Conservation (phyloP, 1,140 invertebrate species). For the Drosophila kepulauana region DNA sequence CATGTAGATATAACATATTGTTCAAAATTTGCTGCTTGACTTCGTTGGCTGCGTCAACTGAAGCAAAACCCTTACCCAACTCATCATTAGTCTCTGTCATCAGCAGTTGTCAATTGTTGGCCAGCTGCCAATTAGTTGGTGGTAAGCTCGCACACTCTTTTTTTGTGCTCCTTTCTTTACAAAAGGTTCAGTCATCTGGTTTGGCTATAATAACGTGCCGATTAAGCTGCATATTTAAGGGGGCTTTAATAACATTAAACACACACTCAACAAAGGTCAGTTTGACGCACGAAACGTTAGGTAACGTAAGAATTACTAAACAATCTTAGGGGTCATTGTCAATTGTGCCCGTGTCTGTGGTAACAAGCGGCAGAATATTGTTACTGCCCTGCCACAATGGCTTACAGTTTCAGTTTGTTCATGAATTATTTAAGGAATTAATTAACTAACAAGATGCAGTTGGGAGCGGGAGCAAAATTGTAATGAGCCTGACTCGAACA, state of each 20-base stretch:
- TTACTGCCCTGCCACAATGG: conserved; percentile 15
- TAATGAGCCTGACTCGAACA: conserved; percentile 21
- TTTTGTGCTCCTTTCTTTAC: not conserved
- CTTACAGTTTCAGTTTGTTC: conserved; percentile 41
- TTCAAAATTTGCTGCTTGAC: not conserved
- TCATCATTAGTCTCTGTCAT: conserved; percentile 23
- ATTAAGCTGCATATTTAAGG: conserved; percentile 10
- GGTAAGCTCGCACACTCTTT: not conserved
- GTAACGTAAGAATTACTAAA: not conserved
- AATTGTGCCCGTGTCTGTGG: conserved; percentile 38
- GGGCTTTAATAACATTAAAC: conserved; percentile 14
- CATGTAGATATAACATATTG: not conserved
- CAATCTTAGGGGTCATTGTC: conserved; percentile 21
- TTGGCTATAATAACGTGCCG: conserved; percentile 16
- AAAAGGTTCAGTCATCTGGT: conserved; percentile 16
- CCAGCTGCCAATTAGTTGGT: conserved; percentile 14
- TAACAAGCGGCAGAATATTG: conserved; percentile 12
- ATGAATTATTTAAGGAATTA: conserved; percentile 60
- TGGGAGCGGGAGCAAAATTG: not conserved
- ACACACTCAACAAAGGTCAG: conserved; percentile 17
- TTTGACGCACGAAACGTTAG: conserved; percentile 4
- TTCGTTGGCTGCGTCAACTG: not conserved
- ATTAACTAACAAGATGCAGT: conserved; percentile 45
- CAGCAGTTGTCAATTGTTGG: conserved; percentile 19
- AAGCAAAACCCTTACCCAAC: conserved; percentile 6